Evolutionary conservation across 2,888 invertebrate genomes (phyloP), one percentile per base, ranked within the genome.

Genomic region (Cremastobaeus sp.): DNA sequence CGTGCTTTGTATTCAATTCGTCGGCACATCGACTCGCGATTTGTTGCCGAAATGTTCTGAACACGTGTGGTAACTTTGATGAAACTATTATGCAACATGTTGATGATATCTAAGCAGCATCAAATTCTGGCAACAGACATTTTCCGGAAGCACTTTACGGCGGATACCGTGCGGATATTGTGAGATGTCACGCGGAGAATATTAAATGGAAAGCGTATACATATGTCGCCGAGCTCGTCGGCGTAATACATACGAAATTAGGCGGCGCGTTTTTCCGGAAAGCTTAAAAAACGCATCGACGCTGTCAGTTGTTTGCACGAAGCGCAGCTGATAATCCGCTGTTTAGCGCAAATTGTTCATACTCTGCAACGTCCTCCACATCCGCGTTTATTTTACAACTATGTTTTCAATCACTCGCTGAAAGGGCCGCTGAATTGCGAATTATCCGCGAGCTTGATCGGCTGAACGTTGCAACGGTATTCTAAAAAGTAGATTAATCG

Each of bases 81-180:
- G 45, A 62, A 62, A 69, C 62, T 59, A 59, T 68, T 59, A 68
- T 68, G 59, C 62, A 45, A 54, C 35, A 20, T 45, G 60, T 60
- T 69, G 70, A 68, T 59, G 37, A 55, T 62, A 70, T 70, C 70
- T 62, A 8, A 32, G 11, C 1, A 57, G 28, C 70, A 62, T 70
- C 70, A 55, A 70, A 48, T 48, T 28, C 41, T 11, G 35, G 15
- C 69, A 69, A 59, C 50, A 47, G 48, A 70, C 45, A 70, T 70
- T 70, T 70, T 70, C 69, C 70, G 70, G 70, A 70, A 70, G 55
- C 50, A 64, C 62, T 70, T 64, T 70, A 62, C 55, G 57, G 35
- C 62, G 70, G 70, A 70, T 70, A 70, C 64, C 62, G 62, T 48
- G 35, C 62, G 54, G 69, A 69, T 68, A 68, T 68, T 68, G 59